Base-by-base conservation (phyloP, 2,797 vertebrate species). In the Aldrovandia affinis region DNA sequence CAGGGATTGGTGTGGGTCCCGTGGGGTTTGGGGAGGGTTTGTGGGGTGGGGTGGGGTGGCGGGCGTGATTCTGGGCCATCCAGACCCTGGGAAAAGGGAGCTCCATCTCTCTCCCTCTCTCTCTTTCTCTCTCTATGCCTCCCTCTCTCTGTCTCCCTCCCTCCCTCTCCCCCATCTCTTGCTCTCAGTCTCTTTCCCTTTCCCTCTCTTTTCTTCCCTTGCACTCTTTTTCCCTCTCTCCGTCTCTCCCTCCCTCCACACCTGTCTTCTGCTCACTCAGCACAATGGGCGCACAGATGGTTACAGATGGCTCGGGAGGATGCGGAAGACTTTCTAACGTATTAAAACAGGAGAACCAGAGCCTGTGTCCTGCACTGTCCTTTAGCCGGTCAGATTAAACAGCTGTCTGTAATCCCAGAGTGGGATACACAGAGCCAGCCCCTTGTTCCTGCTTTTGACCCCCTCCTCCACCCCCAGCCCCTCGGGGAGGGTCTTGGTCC, bases 281-380 rank as follows among this genome's bases (percentile, higher is more conserved):
- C 63, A 82, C 81, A 82, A 82, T 82, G 81, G 81, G 47, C 36
- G 47, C 83, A 70, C 83, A 84, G 83, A 84, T 84, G 83, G 83
- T 52, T 44, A 78, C 83, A 84, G 83, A 84, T 84, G 83, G 83
- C 7, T 44, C 8, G 50, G n/a, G 30, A 42, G 59, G 78, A 39
- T 20, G 78, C 33, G 9, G 44, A 39, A 63, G 78, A 84, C 61
- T 14, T 65, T 83, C 22, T 83, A 83, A 78, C 55, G 54, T 50
- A 83, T 83, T 78, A 83, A 25, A 84, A 57, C 33, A 77, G 78
- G 50, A 30, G 30, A 39, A 28, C 73, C 77, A 52, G 59, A 80
- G 83, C 61, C 50, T 6, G 33, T 55, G 83, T 80, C 59, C 83
- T 80, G 63, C 44, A 59, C 83, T 47, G 83, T 84, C 83, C 78